phyloP scores from a whole-genome alignment of 2,888 invertebrate species.

The Myathropa florea region DNA sequence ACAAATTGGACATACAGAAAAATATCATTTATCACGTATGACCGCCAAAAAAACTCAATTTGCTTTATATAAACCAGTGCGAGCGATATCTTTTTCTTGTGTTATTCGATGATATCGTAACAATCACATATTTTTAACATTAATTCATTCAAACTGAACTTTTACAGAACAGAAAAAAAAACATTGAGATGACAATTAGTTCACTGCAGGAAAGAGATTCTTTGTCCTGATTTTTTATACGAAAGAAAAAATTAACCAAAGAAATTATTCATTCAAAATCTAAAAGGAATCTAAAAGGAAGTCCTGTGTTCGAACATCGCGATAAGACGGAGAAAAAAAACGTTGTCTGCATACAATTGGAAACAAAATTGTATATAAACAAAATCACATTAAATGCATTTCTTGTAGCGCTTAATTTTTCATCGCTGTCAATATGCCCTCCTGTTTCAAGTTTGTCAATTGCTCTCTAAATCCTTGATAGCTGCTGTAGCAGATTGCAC shows the following conservation, averaged over 20 bases:
- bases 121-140: conserved; percentile 5
- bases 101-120: not conserved
- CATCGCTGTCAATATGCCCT: conserved; percentile 61
- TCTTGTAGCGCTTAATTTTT: conserved; percentile 65
- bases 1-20: conserved; percentile 46
- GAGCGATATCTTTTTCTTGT: not conserved
- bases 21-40: not conserved
- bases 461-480: conserved; percentile 84
- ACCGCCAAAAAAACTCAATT: conserved; percentile 18
- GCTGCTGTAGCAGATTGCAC: conserved; percentile 89
- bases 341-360: conserved; percentile 37
- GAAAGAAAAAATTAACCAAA: conserved; percentile 17
- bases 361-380: conserved; percentile 62
- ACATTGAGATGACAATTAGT: conserved; percentile 11
- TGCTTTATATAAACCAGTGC: conserved; percentile 47
- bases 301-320: conserved; percentile 46
- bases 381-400: conserved; percentile 71
- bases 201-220: conserved; percentile 46
- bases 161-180: conserved; percentile 18
- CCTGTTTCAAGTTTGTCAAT: conserved; percentile 20
- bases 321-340: conserved; percentile 10
- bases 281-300: conserved; percentile 19
- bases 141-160: not conserved
- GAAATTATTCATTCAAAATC: not conserved
- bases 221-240: not conserved